Conservation (phyloP, 2,797 vertebrate genomes). For the Chanos chanos region DNA sequence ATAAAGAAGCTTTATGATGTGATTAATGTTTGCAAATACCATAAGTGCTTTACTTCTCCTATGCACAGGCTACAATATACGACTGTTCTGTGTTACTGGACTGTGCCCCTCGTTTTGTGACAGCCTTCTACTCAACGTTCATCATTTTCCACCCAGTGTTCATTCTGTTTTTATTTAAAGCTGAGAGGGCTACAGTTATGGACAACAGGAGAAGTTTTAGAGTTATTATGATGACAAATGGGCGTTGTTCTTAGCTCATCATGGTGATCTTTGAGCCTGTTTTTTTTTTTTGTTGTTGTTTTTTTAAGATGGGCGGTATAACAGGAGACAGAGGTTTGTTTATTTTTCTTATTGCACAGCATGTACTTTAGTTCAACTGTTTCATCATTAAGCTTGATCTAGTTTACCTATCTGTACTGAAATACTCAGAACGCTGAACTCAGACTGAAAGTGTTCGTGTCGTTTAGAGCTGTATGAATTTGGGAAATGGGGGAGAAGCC, state of each 20-base stretch:
- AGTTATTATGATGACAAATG: not conserved
- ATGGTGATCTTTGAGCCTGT: slow-evolving; percentile 13
- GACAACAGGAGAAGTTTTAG: not conserved
- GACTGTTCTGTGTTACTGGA: slow-evolving; percentile 91
- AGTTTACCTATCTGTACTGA: not conserved
- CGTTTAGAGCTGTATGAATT: slow-evolving; percentile 1
- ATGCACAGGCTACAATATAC: slow-evolving; percentile 95
- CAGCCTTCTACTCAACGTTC: slow-evolving; percentile 26
- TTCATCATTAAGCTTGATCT: no score
- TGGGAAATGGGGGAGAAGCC: slow-evolving; percentile 19
- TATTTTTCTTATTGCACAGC: slow-evolving; percentile 46
- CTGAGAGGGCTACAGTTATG: slow-evolving; percentile 17
- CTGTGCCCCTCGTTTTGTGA: slow-evolving; percentile 66
- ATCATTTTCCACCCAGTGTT: slow-evolving; percentile 13
- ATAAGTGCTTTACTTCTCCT: slow-evolving; percentile 99
- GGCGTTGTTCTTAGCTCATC: not conserved
- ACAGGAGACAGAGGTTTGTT: slow-evolving; percentile 38
- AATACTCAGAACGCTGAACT: not conserved
- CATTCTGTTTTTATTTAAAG: slow-evolving; percentile 33
- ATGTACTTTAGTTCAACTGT: slow-evolving; percentile 47
- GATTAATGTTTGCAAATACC: slow-evolving; percentile 90
- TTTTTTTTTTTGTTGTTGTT: slow-evolving; percentile 35
- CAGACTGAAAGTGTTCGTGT: not conserved
- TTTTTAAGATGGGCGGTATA: slow-evolving; percentile 8
- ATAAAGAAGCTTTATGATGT: slow-evolving; percentile 81